Conservation (phyloP, 2,797 vertebrate genomes). For the Cossypha heuglini region DNA sequence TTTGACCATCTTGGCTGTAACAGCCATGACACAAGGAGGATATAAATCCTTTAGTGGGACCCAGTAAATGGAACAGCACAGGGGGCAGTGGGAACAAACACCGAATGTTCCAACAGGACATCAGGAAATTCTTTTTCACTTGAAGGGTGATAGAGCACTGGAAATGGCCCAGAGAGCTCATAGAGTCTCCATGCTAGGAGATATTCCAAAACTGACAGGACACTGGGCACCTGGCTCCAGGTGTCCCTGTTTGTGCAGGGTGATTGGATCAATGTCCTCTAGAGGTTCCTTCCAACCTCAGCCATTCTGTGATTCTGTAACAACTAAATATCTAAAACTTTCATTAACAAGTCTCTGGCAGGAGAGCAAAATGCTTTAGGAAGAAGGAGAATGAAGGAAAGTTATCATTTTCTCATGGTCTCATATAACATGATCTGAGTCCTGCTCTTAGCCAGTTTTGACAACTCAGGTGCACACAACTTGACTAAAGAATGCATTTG, state of each 20-base stretch:
- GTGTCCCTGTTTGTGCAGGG: not conserved
- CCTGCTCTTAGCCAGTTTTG: not conserved
- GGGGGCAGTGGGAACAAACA: not conserved
- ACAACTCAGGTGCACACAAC: not conserved
- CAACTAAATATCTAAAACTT: not conserved
- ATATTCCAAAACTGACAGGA: not conserved
- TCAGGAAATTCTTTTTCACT: not conserved
- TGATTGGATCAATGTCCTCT: rapidly evolving
- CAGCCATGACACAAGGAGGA: not conserved
- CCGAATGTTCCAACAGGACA: not conserved
- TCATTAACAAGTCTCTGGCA: not conserved
- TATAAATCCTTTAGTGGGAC: not conserved
- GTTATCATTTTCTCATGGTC: not conserved
- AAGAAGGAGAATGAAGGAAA: not conserved
- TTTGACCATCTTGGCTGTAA: not conserved
- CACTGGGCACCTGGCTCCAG: not conserved
- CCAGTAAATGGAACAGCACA: not conserved
- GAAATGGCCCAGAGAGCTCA: not conserved
- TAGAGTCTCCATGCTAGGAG: not conserved
- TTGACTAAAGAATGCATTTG: not conserved
- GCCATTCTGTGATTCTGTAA: not conserved
- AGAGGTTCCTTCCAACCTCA: not conserved
- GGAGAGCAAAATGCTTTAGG: not conserved
- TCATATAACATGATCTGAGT: not conserved
- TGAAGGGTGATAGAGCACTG: not conserved